Evolutionary conservation across 2,113 vertebrate genomes (phyloP).

Genomic region (Phylloscopus trochiloides): DNA sequence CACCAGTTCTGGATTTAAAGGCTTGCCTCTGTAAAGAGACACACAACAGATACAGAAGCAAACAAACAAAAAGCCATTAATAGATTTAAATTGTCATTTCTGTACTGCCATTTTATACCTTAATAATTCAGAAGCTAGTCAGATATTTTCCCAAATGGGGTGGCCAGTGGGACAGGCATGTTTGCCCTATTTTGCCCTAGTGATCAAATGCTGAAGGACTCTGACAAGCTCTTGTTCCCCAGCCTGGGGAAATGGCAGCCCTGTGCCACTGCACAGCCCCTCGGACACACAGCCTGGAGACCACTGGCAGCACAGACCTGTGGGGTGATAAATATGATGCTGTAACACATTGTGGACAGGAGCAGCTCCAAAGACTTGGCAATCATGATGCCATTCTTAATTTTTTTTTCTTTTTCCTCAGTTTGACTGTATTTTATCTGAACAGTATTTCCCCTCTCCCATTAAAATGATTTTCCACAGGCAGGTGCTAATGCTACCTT

Average conservation of each 20-base stretch:
- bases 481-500: not conserved
- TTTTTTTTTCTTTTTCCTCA: not conserved
- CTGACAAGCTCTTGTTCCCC: not conserved
- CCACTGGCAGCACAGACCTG: not conserved
- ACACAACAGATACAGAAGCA: not conserved
- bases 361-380: not conserved
- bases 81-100: not conserved
- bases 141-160: not conserved
- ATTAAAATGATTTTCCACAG: not conserved
- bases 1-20: slow-evolving; percentile 78
- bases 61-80: not conserved
- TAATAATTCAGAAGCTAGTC: not conserved
- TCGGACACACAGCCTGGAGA: accelerated
- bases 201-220: not conserved
- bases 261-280: not conserved
- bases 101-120: not conserved
- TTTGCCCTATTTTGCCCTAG: not conserved
- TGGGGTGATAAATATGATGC: accelerated
- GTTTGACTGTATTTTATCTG: not conserved
- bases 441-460: not conserved
- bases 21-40: slow-evolving; percentile 37
- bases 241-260: not conserved
- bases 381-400: not conserved
- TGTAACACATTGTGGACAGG: accelerated
- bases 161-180: not conserved